Evolutionary conservation across 2,113 vertebrate species (phyloP).

Genomic region (Emydocephalus ijimae): DNA sequence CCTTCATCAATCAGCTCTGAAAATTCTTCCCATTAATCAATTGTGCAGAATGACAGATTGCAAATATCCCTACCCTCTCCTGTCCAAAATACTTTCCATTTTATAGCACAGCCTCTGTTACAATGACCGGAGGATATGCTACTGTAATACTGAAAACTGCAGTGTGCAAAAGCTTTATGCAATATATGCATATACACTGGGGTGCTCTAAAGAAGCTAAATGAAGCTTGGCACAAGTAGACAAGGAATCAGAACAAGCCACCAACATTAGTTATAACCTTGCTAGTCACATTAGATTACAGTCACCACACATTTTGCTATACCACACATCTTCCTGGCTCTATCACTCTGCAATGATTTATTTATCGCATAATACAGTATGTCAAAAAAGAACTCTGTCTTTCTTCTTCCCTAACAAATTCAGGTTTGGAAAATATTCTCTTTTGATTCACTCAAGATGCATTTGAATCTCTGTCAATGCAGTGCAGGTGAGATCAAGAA

Average conservation of each 20-base stretch:
- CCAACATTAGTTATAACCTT: slow-evolving; percentile 54
- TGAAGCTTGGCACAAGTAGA: slow-evolving; percentile 44
- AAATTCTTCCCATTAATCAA: neutral
- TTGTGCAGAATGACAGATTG: neutral
- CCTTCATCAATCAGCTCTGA: neutral
- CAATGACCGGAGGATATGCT: slow-evolving; percentile 44
- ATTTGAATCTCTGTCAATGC: neutral
- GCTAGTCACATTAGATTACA: slow-evolving; percentile 14
- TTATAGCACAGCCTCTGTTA: slow-evolving; percentile 14
- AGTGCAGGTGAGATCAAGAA: slow-evolving; percentile 12
- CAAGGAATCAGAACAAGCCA: slow-evolving; percentile 33
- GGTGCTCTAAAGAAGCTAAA: slow-evolving; percentile 34
- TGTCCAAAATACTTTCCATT: slow-evolving; percentile 25
- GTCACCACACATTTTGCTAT: slow-evolving; percentile 10
- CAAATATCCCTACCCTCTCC: slow-evolving; percentile 4
- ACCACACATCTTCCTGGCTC: slow-evolving; percentile 5
- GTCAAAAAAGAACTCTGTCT: neutral
- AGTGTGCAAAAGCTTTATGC: slow-evolving; percentile 22
- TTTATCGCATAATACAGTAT: slow-evolving; percentile 25
- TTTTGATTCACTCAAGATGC: slow-evolving; percentile 16
- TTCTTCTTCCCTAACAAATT: slow-evolving; percentile 20
- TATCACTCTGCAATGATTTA: slow-evolving; percentile 27
- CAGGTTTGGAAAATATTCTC: neutral
- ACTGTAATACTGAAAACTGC: slow-evolving; percentile 50
- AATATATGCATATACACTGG: slow-evolving; percentile 6